Conservation (phyloP, 1,140 invertebrate species). For the Zaprionus gabonicus region DNA sequence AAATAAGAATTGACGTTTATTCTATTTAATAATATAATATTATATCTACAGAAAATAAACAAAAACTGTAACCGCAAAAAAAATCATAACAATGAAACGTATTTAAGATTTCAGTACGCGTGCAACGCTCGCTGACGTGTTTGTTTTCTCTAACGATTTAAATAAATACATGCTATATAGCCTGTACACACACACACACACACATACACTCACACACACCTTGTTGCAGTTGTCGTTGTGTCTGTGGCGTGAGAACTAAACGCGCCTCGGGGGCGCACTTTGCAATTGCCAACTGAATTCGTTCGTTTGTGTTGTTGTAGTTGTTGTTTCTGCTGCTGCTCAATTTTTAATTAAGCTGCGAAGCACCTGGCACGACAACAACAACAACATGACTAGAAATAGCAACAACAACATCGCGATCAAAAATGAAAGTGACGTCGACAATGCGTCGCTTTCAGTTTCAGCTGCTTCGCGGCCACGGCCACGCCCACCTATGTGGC, state of each 20-base stretch:
- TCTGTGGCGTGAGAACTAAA: conserved; percentile 68
- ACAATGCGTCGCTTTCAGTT: conserved; percentile 61
- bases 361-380: conserved; percentile 23
- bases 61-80: conserved; percentile 44
- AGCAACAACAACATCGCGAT: conserved; percentile 12
- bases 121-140: conserved; percentile 46
- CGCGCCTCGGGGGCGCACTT: conserved; percentile 16
- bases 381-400: conserved; percentile 2
- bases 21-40: neutral
- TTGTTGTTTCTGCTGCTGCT: conserved; percentile 15
- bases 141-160: conserved; percentile 45
- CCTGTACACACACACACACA: neutral
- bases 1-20: too few species aligned
- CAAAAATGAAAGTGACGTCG: conserved; percentile 65
- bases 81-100: conserved; percentile 70
- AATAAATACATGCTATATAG: conserved; percentile 10
- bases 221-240: conserved; percentile 9
- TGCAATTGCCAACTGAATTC: conserved; percentile 34
- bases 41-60: conserved; percentile 17
- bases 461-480: conserved; percentile 38
- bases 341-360: conserved; percentile 37
- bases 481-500: conserved; percentile 54
- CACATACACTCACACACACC: neutral
- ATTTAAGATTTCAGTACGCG: conserved; percentile 73
- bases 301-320: conserved; percentile 40